Evolutionary conservation across 2,888 invertebrate species (phyloP), one percentile per base, ranked within the genome.

Genomic region (Leucoptera coffeella): DNA sequence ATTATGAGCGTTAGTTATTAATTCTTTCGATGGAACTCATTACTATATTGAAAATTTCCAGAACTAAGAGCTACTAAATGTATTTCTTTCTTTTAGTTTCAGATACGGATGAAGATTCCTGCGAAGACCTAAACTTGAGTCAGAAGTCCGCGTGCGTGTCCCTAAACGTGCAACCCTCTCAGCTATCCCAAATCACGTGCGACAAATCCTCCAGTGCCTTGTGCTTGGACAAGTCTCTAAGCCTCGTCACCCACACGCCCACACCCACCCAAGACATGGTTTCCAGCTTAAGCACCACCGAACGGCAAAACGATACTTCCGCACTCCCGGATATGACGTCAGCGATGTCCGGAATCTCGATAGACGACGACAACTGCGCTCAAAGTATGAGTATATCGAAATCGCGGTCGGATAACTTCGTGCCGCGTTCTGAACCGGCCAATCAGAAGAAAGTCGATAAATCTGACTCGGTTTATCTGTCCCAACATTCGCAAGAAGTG

Each of bases 181-280:
- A 62, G 4, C 42, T 64, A 0, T 41, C 42, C 3, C 65, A 65
- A 2, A 52, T 59, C 0, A 62, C 64, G 0, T 38, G 61, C 25
- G 69, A 71, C 23, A 65, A 67, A 25, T 69, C 69, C 3, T 69
- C 71, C 13, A 69, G 67, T 33, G 69, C 69, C 1, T 43, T 71
- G 5, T 69, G 65, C 35, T 55, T 72, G 20, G 71, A 72, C 45
- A 71, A 72, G 31, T 72, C 72, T 3, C 59, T 55, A 34, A 58
- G 64, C 32, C 38, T 64, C 34, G 50, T 64, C 41, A 17, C 17
- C 17, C 69, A 71, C 39, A 71, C 72, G 0, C 71, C 71, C 2
- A 72, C 72, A 0, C 69, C 72, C 3, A 71, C 72, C 1, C 72
- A 71, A 32, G 72, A 71, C 42, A 71, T 71, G 71, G 72, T 72